Base-by-base conservation (phyloP, 92 coral and sea anemone species). In the Nematostella vectensis region DNA sequence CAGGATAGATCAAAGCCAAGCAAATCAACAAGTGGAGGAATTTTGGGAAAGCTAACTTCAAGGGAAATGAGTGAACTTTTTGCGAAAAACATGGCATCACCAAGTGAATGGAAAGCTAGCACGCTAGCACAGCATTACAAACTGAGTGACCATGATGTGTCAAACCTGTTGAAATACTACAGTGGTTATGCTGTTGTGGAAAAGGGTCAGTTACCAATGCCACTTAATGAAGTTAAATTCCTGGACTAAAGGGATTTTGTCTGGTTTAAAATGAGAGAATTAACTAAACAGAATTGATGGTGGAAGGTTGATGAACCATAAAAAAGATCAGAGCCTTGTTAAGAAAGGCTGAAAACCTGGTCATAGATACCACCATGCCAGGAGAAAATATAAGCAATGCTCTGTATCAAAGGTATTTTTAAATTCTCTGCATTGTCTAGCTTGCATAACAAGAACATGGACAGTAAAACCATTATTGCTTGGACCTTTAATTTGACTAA, bases 111-210 rank as follows among this genome's bases (percentile, higher is more conserved):
- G 98, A 82, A 77, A 10, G 65, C 62, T 2, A 65, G 67, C 25
- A 81, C 78, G 48, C 76, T 91, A 12, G 83, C 95, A 2, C 62
- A 71, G 44, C 77, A 71, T 47, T 91, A 86, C 65, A 55, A 86
- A 65, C 82, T 91, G 12, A 71, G 77, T 57, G 38, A 74, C 26
- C 63, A 74, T 31, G 68, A 85, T 25, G 89, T 75, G 9, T 61
- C 72, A 37, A 53, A 74, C 21, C 64, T 78, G 29, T 61, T 91
- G 54, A 82, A 78, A 40, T 75, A 74, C 39, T 91, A 66, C 58
- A 75, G 93, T 68, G 98, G 82, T 10, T 91, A 81, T 59, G 86
- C 94, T 38, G 76, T 91, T 29, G 74, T 80, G 18, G 45, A 66
- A 59, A 76, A 58, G 39, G 40, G 59, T 27, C 82, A 79, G 55